A percentile compares a stretch with the other conserved stretches of the same genome.
Conservation (phyloP, 2,888 invertebrate species). For the Rhorus exstirpatorius region DNA sequence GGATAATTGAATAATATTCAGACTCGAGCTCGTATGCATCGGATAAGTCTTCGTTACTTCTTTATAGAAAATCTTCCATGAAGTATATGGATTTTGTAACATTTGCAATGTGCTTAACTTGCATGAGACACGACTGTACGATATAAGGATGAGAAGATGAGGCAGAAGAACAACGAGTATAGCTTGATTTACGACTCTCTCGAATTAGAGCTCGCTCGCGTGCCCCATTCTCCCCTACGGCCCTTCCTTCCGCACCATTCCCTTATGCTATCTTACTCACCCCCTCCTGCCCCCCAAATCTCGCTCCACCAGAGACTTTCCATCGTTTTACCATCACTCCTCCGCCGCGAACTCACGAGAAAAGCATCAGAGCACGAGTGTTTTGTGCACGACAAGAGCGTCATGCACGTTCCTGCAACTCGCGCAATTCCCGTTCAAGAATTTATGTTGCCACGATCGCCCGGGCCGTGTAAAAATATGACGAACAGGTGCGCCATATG, state of each 20-base stretch:
- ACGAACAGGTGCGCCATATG: conserved; percentile 65
- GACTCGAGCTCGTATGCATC: not conserved
- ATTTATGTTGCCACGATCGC: conserved; percentile 64
- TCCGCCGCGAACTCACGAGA: conserved; percentile 42
- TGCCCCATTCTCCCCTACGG: conserved; percentile 56
- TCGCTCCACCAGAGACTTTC: not conserved
- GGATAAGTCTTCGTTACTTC: conserved; percentile 4
- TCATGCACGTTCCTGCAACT: conserved; percentile 55
- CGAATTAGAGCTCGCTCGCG: conserved; percentile 59
- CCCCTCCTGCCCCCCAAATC: conserved; percentile 17
- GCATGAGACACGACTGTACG: conserved; percentile 47
- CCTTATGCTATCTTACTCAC: conserved; percentile 23
- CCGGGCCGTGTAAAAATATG: conserved; percentile 63
- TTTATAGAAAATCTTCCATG: conserved; percentile 7
- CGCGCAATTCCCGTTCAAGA: conserved; percentile 40
- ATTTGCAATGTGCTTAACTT: conserved; percentile 19
- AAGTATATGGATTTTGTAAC: conserved; percentile 25
- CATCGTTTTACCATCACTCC: not conserved
- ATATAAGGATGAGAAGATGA: conserved; percentile 39
- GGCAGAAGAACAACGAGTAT: conserved; percentile 55
- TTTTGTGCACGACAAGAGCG: conserved; percentile 66
- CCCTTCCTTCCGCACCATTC: conserved; percentile 36
- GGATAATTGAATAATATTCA: not conserved
- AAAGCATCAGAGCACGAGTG: conserved; percentile 46
- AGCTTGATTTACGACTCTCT: conserved; percentile 77